Evolutionary conservation across 2,797 vertebrate species (phyloP).

Genomic region (Melanotaenia boesemani): DNA sequence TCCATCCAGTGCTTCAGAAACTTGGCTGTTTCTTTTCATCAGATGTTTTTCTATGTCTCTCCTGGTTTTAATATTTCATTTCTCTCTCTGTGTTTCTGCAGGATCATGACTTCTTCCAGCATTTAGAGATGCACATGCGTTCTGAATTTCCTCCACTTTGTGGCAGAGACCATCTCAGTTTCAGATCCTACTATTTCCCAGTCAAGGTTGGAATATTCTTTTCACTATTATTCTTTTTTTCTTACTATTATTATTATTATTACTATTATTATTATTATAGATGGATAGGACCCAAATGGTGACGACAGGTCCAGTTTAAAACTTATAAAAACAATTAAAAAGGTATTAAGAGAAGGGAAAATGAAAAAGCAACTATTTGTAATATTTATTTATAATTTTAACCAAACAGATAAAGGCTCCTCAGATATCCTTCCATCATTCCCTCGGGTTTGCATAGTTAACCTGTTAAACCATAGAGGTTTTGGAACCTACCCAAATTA

Average conservation of each 20-base stretch:
- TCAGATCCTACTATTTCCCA: conserved; percentile 98
- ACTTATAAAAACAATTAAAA: neutral
- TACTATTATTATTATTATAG: too few relatives aligned
- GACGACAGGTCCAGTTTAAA: neutral
- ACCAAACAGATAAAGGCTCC: too few relatives aligned
- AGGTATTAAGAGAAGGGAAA: too few relatives aligned
- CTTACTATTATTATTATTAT: too few relatives aligned
- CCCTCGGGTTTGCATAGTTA: too few relatives aligned
- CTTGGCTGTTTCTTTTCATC: too few relatives aligned
- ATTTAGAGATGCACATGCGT: conserved; percentile 98
- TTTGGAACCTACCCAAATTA: too few relatives aligned
- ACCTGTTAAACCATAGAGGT: too few relatives aligned
- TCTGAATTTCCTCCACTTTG: conserved; percentile 97
- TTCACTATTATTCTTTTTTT: neutral
- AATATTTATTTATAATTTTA: neutral
- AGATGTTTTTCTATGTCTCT: neutral
- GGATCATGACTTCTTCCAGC: conserved; percentile 99
- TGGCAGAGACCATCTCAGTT: conserved; percentile 97
- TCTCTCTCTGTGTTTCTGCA: conserved; percentile 53
- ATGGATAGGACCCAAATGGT: neutral
- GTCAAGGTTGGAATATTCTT: conserved; percentile 88
- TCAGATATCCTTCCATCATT: too few relatives aligned
- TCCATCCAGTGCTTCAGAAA: too few relatives aligned
- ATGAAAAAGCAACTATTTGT: too few relatives aligned
- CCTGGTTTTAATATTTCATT: neutral